A percentile compares a stretch with the other conserved stretches of the same genome.
Evolutionary conservation across 1,140 invertebrate genomes (phyloP).

Genomic region (Drosophila simulans): DNA sequence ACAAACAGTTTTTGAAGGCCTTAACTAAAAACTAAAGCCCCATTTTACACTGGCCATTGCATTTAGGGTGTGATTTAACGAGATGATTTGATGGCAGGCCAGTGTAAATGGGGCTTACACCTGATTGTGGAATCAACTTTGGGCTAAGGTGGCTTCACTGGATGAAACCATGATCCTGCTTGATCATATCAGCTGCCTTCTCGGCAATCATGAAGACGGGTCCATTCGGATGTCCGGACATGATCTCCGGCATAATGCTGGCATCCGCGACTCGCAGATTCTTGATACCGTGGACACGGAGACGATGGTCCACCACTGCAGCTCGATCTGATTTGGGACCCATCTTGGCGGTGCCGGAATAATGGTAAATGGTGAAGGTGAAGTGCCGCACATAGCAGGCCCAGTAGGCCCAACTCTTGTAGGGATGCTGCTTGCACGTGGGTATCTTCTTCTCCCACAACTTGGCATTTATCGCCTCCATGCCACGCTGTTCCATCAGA

Average conservation of each 20-base stretch:
- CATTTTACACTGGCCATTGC: conserved; percentile 10
- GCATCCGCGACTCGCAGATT: conserved; percentile 91
- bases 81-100: background rate
- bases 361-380: conserved; percentile 91
- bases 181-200: conserved; percentile 88
- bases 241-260: conserved; percentile 88
- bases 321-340: conserved; percentile 88
- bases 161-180: conserved; percentile 85
- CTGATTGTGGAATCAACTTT: conserved; percentile 43
- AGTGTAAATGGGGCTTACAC: conserved; percentile 31
- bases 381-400: conserved; percentile 89
- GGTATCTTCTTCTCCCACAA: conserved; percentile 88
- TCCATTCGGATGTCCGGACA: conserved; percentile 88
- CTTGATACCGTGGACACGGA: conserved; percentile 89
- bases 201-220: conserved; percentile 90
- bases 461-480: conserved; percentile 87
- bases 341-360: conserved; percentile 94
- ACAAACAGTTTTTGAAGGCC: conserved; percentile 12
- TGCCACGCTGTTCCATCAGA: conserved; percentile 86
- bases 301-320: conserved; percentile 89
- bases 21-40: conserved; percentile 39
- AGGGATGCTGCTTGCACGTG: conserved; percentile 87
- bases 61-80: background rate
- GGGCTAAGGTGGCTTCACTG: conserved; percentile 36
- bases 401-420: conserved; percentile 90